These are phyloP conservation scores for Corythaeola cristata DNA, from an alignment of 2,113 vertebrate species.

Conservation along the genomic window DNA sequence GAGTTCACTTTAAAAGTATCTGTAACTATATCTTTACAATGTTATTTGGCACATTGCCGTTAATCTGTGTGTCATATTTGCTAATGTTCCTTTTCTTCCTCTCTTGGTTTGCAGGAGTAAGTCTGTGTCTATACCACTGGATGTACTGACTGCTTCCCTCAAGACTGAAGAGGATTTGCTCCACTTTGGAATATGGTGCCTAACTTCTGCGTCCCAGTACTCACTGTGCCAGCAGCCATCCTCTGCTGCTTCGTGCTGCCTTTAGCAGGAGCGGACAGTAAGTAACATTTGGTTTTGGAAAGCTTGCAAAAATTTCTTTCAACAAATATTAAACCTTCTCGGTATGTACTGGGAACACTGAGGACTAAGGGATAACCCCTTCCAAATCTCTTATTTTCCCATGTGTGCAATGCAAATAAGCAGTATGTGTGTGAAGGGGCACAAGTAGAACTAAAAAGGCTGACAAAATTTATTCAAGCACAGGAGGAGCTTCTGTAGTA, in stretches of 20 bases:
- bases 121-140: slow-evolving; percentile 54
- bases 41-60: neutral
- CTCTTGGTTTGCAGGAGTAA: slow-evolving; percentile 55
- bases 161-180: slow-evolving; percentile 72
- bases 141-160: slow-evolving; percentile 65
- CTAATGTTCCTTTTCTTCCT: neutral
- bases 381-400: neutral
- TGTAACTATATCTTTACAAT: neutral
- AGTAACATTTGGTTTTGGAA: slow-evolving; percentile 62
- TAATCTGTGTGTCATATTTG: neutral
- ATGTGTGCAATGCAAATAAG: neutral
- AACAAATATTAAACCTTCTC: neutral
- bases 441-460: neutral
- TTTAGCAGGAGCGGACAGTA: slow-evolving; percentile 81
- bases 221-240: slow-evolving; percentile 78
- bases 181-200: slow-evolving; percentile 81
- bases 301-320: neutral
- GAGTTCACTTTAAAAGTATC: neutral
- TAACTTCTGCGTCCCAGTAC: slow-evolving; percentile 62
- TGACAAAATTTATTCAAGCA: neutral
- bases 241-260: slow-evolving; percentile 77
- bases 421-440: neutral
- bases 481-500: slow-evolving; percentile 16
- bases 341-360: neutral
- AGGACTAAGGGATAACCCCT: neutral